Evolutionary conservation across 2,888 invertebrate species (phyloP), one percentile per base, ranked within the genome.

Genomic region (Glaucopsyche alexis): DNA sequence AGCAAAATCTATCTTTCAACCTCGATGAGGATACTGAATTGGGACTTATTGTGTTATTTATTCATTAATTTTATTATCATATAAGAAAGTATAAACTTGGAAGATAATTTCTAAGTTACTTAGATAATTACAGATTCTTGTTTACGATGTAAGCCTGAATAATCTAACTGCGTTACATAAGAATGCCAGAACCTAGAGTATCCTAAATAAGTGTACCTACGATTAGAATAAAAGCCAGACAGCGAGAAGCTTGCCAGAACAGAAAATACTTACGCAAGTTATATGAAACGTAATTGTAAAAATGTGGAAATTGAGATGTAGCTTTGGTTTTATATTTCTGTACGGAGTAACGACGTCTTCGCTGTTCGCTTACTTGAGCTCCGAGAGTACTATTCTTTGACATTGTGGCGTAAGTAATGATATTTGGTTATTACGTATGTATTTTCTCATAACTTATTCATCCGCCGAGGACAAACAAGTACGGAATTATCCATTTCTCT

Each of bases 401-500:
- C 47, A 64, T 73, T 38, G 70, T 70, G 47, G 64, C 69, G 60
- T 73, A 69, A 70, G 49, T 70, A 73, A 73, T 73, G 60, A 64
- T 73, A 73, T 69, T 69, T 45, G 60, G 60, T 60, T 60, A 47
- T 60, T 72, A 49, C 65, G 65, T 72, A 64, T 13, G 49, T 49
- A 72, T 40, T 76, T 75, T 73, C 79, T 80, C 78, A 80, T 78
- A 52, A 55, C 45, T 71, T 67, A 70, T 73, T 73, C 47, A 73
- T 73, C 71, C 60, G 71, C 72, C 72, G 75, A 74, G 50, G 76
- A 70, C 76, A 75, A 64, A 65, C 71, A 69, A 47, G 52, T 11
- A 40, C 45, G 16, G 77, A 78, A 80, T 80, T 79, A 77, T 79
- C 78, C 75, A 80, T 78, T 80, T 81, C 79, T 78, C 78, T 75